A percentile compares a stretch with the other conserved stretches of the same genome.
phyloP scores from a whole-genome alignment of 2,797 vertebrate genomes.

The Podarcis siculus region DNA sequence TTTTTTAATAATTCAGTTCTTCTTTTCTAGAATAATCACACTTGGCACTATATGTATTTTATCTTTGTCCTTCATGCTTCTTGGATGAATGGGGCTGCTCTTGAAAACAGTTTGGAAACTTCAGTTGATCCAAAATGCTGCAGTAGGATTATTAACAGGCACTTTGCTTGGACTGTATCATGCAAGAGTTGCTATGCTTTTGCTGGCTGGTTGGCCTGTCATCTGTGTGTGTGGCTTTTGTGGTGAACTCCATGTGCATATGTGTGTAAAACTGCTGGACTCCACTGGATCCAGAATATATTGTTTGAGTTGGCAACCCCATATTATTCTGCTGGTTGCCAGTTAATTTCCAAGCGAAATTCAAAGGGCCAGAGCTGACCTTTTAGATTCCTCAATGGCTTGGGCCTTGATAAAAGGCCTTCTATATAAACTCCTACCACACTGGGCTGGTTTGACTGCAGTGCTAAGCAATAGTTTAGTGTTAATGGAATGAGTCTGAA shows the following conservation, averaged over 20 bases:
- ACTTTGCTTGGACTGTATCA: neutral
- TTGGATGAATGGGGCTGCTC: neutral
- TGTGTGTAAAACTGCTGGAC: neutral
- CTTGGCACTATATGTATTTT: neutral
- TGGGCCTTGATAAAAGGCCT: neutral
- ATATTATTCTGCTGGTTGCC: neutral
- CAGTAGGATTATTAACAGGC: neutral
- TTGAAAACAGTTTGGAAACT: too few relatives aligned
- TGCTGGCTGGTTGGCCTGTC: neutral
- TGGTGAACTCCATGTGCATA: neutral
- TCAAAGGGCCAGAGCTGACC: neutral
- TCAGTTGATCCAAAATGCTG: too few relatives aligned
- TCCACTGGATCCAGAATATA: neutral
- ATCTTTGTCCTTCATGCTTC: constrained; percentile 8
- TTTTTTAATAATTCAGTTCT: neutral
- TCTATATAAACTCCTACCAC: neutral
- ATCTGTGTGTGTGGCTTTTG: neutral
- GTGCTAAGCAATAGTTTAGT: neutral
- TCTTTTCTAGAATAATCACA: neutral
- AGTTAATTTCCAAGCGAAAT: neutral
- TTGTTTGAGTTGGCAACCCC: neutral
- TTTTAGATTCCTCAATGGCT: neutral
- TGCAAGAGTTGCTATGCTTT: neutral
- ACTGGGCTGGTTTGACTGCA: neutral
- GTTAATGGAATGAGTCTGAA: neutral